A percentile compares a stretch with the other conserved stretches of the same genome.
Evolutionary conservation across 2,113 vertebrate genomes (phyloP).

Genomic region (Rhynchomys soricoides): DNA sequence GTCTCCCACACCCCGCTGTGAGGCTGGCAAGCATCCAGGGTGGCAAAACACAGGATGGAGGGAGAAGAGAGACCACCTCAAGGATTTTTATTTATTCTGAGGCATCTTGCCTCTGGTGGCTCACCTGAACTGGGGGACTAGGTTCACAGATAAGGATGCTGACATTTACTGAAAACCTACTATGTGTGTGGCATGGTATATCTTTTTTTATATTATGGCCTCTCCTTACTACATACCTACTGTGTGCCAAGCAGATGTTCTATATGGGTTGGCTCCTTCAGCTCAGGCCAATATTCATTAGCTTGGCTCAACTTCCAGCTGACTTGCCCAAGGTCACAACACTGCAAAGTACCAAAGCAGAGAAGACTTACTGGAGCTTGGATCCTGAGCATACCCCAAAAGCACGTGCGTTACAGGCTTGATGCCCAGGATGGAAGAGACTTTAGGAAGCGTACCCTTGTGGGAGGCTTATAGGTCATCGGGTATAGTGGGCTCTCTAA

Average conservation of each 20-base stretch:
- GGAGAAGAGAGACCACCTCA: not conserved
- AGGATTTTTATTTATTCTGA: not conserved
- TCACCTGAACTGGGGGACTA: not conserved
- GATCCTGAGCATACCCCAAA: not conserved
- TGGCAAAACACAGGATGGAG: not conserved
- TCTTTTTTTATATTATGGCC: not conserved
- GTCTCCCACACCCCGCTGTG: not conserved
- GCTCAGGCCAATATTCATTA: not conserved
- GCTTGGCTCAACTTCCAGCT: not conserved
- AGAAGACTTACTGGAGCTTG: not conserved
- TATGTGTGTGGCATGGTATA: fast-evolving
- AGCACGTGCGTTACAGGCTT: not conserved
- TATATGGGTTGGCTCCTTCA: fast-evolving
- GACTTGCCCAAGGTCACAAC: not conserved
- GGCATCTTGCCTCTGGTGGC: not conserved
- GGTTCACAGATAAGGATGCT: not conserved
- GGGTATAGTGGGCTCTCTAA: no score
- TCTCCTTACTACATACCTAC: not conserved
- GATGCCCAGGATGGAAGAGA: not conserved
- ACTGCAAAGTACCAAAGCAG: not conserved
- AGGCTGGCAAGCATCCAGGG: not conserved
- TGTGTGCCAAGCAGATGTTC: not conserved
- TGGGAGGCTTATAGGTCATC: not conserved
- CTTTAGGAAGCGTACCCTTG: not conserved
- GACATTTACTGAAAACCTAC: not conserved